These are phyloP conservation scores for Punctoribates punctum DNA, from an alignment of 2,888 invertebrate genomes.

Conservation along the genomic window DNA sequence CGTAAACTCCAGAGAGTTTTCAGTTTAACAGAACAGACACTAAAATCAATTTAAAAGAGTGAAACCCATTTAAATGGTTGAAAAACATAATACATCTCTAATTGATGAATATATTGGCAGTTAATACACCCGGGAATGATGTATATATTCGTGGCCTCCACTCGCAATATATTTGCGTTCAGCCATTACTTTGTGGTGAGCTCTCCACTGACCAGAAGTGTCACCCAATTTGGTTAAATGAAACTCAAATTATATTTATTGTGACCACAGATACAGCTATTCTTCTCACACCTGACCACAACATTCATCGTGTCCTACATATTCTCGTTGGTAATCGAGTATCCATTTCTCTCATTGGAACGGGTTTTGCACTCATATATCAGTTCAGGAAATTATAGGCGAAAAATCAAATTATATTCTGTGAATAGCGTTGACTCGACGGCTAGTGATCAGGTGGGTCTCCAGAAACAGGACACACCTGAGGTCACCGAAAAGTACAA, in stretches of 20 bases:
- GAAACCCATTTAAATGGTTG: too few species aligned
- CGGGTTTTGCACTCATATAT: slow-evolving; percentile 51
- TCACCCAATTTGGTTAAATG: neutral
- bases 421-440: slow-evolving; percentile 9
- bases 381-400: neutral
- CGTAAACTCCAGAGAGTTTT: neutral
- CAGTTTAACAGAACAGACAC: neutral
- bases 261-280: slow-evolving; percentile 26
- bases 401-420: slow-evolving; percentile 10
- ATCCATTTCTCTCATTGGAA: slow-evolving; percentile 31
- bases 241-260: too few species aligned
- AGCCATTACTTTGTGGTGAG: slow-evolving; percentile 40
- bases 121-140: slow-evolving; percentile 40
- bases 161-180: slow-evolving; percentile 39
- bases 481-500: slow-evolving; percentile 9
- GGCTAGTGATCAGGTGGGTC: neutral
- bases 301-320: slow-evolving; percentile 40
- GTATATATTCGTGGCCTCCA: slow-evolving; percentile 38
- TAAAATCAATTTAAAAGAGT: neutral
- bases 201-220: neutral
- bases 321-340: slow-evolving; percentile 27
- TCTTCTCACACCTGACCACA: slow-evolving; percentile 36
- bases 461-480: neutral
- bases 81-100: too few species aligned
- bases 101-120: too few species aligned